These are phyloP conservation scores for Xanthorhoe spadicearia DNA, from an alignment of 2,888 invertebrate species.

Conservation along the genomic window DNA sequence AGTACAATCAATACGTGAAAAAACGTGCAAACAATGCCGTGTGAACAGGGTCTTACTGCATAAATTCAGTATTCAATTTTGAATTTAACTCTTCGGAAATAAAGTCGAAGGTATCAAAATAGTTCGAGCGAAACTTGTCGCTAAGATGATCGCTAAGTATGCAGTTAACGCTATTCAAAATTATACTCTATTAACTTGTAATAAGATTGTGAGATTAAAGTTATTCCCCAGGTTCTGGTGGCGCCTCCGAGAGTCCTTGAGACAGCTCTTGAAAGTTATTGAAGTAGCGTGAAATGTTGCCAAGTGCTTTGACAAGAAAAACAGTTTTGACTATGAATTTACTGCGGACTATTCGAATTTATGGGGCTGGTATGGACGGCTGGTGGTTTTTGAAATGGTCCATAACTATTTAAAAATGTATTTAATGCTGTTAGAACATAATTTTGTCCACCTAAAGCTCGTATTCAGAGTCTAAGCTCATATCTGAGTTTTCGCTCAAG, in stretches of 20 bases:
- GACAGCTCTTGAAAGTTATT: constrained; percentile 55
- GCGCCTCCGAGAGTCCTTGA: constrained; percentile 75
- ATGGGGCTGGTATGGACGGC: neutral
- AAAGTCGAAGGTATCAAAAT: constrained; percentile 33
- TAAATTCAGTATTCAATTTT: constrained; percentile 41
- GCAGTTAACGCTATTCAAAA: neutral
- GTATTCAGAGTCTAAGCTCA: neutral
- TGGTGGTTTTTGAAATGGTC: neutral
- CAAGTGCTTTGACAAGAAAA: constrained; percentile 48
- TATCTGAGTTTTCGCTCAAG: no score
- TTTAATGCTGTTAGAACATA: no score
- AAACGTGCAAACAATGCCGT: no score
- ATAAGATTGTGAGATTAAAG: constrained; percentile 9
- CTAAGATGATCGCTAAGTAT: constrained; percentile 18
- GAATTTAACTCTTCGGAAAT: constrained; percentile 34
- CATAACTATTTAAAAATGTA: neutral
- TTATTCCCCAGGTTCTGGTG: constrained; percentile 52
- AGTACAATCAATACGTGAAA: no score
- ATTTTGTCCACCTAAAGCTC: no score
- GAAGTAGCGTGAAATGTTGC: constrained; percentile 52
- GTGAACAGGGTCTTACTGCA: no score
- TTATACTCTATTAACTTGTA: constrained; percentile 14
- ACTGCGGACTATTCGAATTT: constrained; percentile 28
- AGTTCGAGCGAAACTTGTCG: constrained; percentile 30
- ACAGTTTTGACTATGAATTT: constrained; percentile 38